Evolutionary conservation across 2,888 invertebrate species (phyloP).

Genomic region (Coleophora flavipennella): DNA sequence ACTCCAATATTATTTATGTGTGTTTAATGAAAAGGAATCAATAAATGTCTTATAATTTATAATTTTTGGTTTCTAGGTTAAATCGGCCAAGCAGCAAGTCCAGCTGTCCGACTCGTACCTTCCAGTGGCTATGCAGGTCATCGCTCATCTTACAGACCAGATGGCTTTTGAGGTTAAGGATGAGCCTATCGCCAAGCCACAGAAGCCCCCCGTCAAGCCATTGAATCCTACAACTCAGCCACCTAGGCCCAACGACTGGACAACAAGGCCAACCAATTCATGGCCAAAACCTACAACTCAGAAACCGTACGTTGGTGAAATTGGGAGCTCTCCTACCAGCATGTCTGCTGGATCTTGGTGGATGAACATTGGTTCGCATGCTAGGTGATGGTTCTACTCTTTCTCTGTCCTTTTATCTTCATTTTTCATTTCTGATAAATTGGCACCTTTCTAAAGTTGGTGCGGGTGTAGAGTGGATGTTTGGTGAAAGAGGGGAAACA

Average conservation of each 20-base stretch:
- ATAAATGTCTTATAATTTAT: no score
- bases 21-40: no score
- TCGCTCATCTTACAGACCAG: conserved; percentile 74
- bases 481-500: no score
- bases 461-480: no score
- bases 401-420: conserved; percentile 7
- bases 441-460: no score
- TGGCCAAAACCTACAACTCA: conserved; percentile 35
- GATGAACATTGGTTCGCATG: background rate
- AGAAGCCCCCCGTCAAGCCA: background rate
- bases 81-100: conserved; percentile 56
- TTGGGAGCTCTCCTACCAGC: background rate
- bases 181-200: conserved; percentile 28
- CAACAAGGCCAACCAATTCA: conserved; percentile 17
- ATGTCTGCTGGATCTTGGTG: conserved; percentile 1
- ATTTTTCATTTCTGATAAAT: conserved; percentile 7
- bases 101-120: conserved; percentile 74
- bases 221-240: conserved; percentile 15
- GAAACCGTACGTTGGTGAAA: conserved; percentile 2
- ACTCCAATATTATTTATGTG: no score
- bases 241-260: conserved; percentile 16
- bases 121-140: conserved; percentile 79
- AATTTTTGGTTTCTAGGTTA: conserved; percentile 36
- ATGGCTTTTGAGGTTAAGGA: conserved; percentile 70
- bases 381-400: conserved; percentile 9